Evolutionary conservation across 2,113 vertebrate species (phyloP), one percentile per base, ranked within the genome.

Genomic region (Perca flavescens): DNA sequence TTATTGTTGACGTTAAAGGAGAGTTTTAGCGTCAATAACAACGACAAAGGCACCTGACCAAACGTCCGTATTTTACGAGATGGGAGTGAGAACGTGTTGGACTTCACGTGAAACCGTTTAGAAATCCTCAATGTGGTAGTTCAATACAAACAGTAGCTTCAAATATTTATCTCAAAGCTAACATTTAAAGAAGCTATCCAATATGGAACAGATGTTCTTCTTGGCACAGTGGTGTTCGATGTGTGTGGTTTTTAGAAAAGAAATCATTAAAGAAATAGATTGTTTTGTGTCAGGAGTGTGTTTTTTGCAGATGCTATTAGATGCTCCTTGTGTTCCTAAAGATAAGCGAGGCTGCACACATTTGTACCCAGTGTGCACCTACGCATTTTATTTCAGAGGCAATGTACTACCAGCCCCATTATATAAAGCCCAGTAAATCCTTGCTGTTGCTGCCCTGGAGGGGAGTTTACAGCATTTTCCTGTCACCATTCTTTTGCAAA

Each of bases 231-330:
- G n/a, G 40, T 8, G 10, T 63, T 47, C 22, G 14, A 49, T 28
- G 36, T 34, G 9, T 28, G 54, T 21, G 47, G 22, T 28, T 52
- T 56, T 7, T 56, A 54, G 22, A 58, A n/a, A 53, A 9, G 9
- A 40, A 3, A 54, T 10, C 5, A 14, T 57, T 34, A 3, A 54
- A 49, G 47, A 56, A 58, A 46, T 52, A 56, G 6, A 46, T 16
- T 46, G n/a, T 73, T 73, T 43, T 21, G 50, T 58, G 21, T 40
- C 53, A 40, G 40, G 22, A 7, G 3, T 21, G 6, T 53, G 21
- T 49, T 60, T 50, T 36, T 52, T 49, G 50, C 66, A 77, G 83
- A 77, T 67, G 72, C 67, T 60, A 46, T 46, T 49, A 58, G 46
- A 60, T 5, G 5, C 5, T 72, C 7, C 17, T 72, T 72, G 52